These are phyloP conservation scores for Nesogale talazaci DNA, from an alignment of 2,113 vertebrate species.

Conservation along the genomic window DNA sequence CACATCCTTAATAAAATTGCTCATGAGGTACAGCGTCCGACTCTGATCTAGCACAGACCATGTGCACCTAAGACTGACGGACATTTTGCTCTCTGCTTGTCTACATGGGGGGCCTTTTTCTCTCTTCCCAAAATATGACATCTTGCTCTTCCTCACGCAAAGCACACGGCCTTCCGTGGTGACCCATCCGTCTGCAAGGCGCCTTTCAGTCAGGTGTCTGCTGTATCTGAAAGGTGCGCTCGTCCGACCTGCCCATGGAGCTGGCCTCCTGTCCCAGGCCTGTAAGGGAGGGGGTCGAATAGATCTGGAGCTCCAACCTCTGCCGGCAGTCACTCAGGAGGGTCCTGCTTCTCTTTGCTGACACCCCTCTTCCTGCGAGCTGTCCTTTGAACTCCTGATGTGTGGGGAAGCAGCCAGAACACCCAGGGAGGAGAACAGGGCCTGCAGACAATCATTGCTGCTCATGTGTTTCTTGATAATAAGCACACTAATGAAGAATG, in stretches of 20 bases:
- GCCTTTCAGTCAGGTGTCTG: neutral
- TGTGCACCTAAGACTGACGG: rapidly evolving
- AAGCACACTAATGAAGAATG: neutral
- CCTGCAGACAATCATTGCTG: neutral
- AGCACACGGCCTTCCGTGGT: neutral
- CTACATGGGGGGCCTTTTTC: neutral
- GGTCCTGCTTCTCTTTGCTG: neutral
- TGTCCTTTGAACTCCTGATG: constrained; percentile 69
- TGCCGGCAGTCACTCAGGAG: neutral
- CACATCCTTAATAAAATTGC: neutral
- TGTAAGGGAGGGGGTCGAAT: neutral
- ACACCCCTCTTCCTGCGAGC: neutral
- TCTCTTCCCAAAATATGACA: no score
- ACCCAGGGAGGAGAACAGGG: constrained; percentile 15
- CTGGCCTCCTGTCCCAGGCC: neutral
- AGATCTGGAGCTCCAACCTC: neutral
- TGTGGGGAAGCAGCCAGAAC: constrained; percentile 55
- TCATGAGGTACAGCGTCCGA: neutral
- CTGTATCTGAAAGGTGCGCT: neutral
- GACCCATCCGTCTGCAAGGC: neutral
- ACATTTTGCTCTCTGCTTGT: neutral
- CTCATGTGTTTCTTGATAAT: neutral
- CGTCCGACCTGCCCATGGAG: neutral
- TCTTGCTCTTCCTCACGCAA: neutral
- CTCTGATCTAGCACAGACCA: neutral